Base-by-base conservation (phyloP, 1,140 invertebrate species). In the Heterodera schachtii region DNA sequence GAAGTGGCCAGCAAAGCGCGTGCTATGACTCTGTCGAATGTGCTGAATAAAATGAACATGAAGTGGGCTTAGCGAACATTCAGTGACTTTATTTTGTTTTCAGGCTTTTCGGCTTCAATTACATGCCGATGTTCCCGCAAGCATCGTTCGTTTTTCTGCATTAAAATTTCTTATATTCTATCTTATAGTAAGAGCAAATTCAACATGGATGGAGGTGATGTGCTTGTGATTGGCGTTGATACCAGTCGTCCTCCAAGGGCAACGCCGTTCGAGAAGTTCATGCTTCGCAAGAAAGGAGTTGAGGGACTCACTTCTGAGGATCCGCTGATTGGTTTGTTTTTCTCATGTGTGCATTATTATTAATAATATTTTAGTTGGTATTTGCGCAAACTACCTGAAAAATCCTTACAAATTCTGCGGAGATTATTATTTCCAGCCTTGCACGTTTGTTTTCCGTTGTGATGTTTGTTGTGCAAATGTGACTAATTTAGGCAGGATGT, bases 11-110 rank as follows among this genome's bases (percentile, higher is more conserved):
- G 52, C 4, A 83, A 83, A 46, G 81, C 75, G 43, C 73, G 82
- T 6, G 60, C 67, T 4, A 80, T 80, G n/a, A 82, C 82, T 41
- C 46, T 75, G 46, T 47, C 66, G 6, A 83, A 83, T 49, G 75
- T 83, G 31, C 47, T 84, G 21, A 52, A 57, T 43, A 83, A 83
- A n/a, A 83, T 83, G 64, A 83, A 83, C 52, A 76, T 82, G 74
- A 83, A 83, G 75, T 73, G 31, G 31, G 31, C 31, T 31, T n/a
- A 11, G 49, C 6, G 44, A 11, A 69, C 43, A 8, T 41, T 69
- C 11, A 9, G n/a, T 11, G 8, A 60, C 7, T 60, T 64, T 21
- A 3, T 3, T 78, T 69, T 5, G 2, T 78, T 71, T 78, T 43
- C 70, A 78, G 77, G 64, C 31, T 83, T 0, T 75, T 69, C 66